Base-by-base conservation (phyloP, 2,888 invertebrate species). In the Perizoma flavofasciatum region DNA sequence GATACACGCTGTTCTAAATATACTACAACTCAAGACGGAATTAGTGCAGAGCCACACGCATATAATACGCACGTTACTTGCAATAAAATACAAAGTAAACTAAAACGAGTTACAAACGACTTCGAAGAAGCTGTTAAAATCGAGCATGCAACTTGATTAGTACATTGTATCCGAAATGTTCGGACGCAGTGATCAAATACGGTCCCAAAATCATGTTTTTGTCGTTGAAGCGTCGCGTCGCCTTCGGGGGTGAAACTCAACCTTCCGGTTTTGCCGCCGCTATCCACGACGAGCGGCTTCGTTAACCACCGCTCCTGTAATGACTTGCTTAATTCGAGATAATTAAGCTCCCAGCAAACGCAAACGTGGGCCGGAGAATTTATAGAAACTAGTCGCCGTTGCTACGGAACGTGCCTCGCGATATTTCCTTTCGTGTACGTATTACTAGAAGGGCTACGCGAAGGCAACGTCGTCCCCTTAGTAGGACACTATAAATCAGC, bases 281-380 rank as follows among this genome's bases (percentile, higher is more conserved):
- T 68, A 66, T 66, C 65, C 72, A 77, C 78, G 79, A 79, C 74
- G 77, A 75, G 77, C 73, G 78, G 81, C 83, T 88, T 88, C 86
- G 85, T 86, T 89, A 88, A 81, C 77, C 77, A 67, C 69, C 74
- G 77, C 80, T 79, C 72, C 83, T 81, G 82, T 88, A 89, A 87
- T 84, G 85, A 88, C 83, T 85, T 82, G 85, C 82, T 88, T 86
- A 89, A 89, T 89, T 87, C 83, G 83, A 86, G 81, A 88, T 89
- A 89, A 89, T 89, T 86, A 87, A 80, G 78, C 81, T 83, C 73
- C 81, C 75, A 82, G 76, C 75, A 79, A 83, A 81, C 78, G 77
- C 77, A 82, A 83, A 86, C 83, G 84, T 83, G 80, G 78, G 77
- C 80, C 70, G 72, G 68, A 76, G 77, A 82, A 85, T 84, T 85